Evolutionary conservation across 2,113 vertebrate genomes (phyloP), one percentile per base, ranked within the genome.

Genomic region (Myotis davidii): DNA sequence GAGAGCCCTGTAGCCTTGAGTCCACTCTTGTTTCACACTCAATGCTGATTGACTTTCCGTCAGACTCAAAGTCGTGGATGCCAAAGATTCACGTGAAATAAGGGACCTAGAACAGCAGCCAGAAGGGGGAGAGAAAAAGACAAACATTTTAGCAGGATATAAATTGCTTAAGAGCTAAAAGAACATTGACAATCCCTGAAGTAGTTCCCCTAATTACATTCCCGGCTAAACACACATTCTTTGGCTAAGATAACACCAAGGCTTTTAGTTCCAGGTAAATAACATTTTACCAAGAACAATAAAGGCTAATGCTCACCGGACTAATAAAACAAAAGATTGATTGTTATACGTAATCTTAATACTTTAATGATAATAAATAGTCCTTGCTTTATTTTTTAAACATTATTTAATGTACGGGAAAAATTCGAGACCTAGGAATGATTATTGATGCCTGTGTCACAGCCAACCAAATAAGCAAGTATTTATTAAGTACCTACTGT

Each of bases 21-120:
- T 97, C 99, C 99, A 99, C 83, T 99, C 99, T 48, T 99, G 98
- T 94, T 99, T 99, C 96, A 99, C 97, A 42, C 98, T 99, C 95
- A 98, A 97, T 91, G 99, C 73, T 0, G 99, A 99, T 81, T 99
- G 99, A 56, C 98, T 99, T 98, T 99, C 99, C 6, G 99, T 98
- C 76, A 99, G 98, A 91, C 99, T 99, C 94, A 99, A 98, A 0
- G 98, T 98, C 0, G 99, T 98, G 87, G 99, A 99, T 23, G 98
- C 98, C 98, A 99, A 94, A 96, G 99, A 99, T 83, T 99, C 99
- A 96, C 97, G 94, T 29, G 99, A 99, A 90, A 99, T 98, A 88
- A 99, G 97, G 4, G 97, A 99, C 98, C 99, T 99, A 98, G 86
- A 98, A 98, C 73, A 32, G 65, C 78, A 98, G 92, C 91, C 97